phyloP scores from a whole-genome alignment of 2,797 vertebrate genomes.

The Sebastes variabilis region DNA sequence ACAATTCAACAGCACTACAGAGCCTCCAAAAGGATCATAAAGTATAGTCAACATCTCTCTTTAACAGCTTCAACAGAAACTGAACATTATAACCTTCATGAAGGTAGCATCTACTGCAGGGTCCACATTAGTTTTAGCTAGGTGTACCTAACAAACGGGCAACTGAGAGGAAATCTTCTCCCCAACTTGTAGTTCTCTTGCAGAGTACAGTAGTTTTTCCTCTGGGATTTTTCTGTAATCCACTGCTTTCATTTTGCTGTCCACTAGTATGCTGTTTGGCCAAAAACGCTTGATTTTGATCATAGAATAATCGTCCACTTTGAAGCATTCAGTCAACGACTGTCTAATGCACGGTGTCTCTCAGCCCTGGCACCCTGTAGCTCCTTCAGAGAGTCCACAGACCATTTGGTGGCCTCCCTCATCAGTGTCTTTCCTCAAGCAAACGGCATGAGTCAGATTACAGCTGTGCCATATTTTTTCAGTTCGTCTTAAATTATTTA shows the following conservation, averaged over 20 bases:
- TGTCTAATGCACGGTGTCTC: not conserved
- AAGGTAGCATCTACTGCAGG: not conserved
- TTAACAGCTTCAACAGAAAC: not conserved
- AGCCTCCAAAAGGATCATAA: not conserved
- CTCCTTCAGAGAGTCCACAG: not conserved
- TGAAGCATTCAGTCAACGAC: not conserved
- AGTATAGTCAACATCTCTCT: not conserved
- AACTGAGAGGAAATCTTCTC: not conserved
- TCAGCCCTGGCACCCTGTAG: not conserved
- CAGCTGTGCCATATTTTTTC: not conserved
- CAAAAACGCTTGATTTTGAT: not conserved
- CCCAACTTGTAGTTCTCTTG: not conserved
- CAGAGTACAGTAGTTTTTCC: not conserved
- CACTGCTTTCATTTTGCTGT: not conserved
- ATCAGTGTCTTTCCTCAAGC: not conserved
- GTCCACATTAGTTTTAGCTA: not conserved
- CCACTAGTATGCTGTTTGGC: too few species aligned
- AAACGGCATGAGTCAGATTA: not conserved
- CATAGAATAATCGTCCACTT: not conserved
- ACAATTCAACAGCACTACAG: not conserved
- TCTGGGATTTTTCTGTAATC: not conserved
- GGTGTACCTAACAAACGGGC: not conserved
- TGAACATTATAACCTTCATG: not conserved
- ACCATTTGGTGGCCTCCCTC: not conserved
- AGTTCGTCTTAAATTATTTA: not conserved